Conservation (phyloP, 2,888 invertebrate genomes). For the Amblyjoppa proteus region DNA sequence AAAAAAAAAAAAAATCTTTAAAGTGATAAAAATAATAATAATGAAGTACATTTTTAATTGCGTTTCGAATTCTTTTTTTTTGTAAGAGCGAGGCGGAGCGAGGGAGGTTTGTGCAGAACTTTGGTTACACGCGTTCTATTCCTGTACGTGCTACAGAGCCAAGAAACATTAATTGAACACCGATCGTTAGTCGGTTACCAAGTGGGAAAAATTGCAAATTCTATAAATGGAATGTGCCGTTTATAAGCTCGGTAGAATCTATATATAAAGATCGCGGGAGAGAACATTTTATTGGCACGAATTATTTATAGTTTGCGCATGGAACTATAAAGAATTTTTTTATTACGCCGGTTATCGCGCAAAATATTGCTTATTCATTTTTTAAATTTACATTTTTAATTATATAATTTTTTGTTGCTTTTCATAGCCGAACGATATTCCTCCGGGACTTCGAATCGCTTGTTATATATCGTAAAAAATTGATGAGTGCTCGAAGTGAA, state of each 20-base stretch:
- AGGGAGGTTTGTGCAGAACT: not conserved
- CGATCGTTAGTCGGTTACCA: slow-evolving; percentile 5
- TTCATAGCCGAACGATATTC: too few relatives aligned
- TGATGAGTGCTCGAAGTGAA: too few relatives aligned
- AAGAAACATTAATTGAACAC: not conserved
- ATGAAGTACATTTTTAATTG: not conserved
- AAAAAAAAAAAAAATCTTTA: not conserved
- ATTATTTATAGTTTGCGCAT: not conserved
- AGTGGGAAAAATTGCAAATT: not conserved
- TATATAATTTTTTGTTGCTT: not conserved
- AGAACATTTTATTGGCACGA: not conserved
- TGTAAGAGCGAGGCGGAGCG: not conserved
- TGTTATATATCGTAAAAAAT: too few relatives aligned
- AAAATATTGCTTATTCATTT: not conserved
- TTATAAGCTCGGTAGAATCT: not conserved
- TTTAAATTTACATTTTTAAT: not conserved
- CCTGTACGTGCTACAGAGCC: not conserved
- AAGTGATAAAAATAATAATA: too few relatives aligned
- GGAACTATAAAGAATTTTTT: not conserved
- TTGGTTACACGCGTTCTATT: not conserved
- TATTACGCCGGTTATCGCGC: not conserved
- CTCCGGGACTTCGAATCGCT: too few relatives aligned
- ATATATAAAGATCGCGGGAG: not conserved
- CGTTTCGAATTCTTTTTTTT: not conserved
- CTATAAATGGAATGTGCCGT: not conserved